These are phyloP conservation scores for Plestiodon gilberti DNA, from an alignment of 2,113 vertebrate species.

Conservation along the genomic window DNA sequence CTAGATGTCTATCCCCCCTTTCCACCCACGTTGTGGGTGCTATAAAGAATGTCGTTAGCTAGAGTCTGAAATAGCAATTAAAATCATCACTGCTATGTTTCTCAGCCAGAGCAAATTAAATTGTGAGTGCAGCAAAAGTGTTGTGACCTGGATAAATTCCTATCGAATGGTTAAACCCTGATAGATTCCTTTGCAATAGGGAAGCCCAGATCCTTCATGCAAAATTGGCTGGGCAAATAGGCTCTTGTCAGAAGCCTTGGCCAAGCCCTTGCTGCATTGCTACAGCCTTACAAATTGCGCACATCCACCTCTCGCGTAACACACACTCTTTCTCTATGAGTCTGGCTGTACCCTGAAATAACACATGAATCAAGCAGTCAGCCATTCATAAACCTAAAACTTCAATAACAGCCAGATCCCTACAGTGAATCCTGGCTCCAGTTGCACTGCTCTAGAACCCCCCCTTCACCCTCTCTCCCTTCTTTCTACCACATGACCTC, in stretches of 20 bases:
- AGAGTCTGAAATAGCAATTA: conserved; percentile 1
- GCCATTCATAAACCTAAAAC: background rate
- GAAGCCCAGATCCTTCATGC: background rate
- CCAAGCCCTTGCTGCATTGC: background rate
- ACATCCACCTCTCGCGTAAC: background rate
- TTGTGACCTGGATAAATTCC: background rate
- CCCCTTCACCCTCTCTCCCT: background rate
- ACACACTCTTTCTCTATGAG: background rate
- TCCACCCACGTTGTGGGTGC: background rate
- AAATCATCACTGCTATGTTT: background rate
- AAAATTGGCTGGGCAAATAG: background rate
- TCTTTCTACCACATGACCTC: background rate
- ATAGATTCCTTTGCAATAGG: background rate
- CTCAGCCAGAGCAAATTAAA: background rate
- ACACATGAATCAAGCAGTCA: background rate
- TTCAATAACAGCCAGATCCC: background rate
- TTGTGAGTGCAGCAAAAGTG: background rate
- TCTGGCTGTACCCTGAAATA: background rate
- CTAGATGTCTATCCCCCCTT: no score
- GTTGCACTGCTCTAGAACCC: background rate
- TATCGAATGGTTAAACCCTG: background rate
- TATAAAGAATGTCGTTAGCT: background rate
- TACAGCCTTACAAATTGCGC: background rate
- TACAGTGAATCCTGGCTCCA: background rate
- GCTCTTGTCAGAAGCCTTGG: background rate